Base-by-base conservation (phyloP, 2,113 vertebrate species). In the Percina caprodes region DNA sequence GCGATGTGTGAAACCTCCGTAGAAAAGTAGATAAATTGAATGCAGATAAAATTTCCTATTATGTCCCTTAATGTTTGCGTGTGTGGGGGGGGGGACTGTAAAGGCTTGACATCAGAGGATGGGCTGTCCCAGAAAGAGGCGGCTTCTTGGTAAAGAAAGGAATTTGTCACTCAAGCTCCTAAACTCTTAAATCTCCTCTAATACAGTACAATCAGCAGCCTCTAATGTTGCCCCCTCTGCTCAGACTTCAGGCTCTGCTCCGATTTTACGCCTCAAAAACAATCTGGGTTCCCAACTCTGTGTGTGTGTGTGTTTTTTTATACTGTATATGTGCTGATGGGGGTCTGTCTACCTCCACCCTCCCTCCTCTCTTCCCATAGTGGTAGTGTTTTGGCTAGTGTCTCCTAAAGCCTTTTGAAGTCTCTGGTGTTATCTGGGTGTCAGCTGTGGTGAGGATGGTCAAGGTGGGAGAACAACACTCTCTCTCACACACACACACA, bases 1-100 rank as follows among this genome's bases (percentile, higher is more conserved):
- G 86, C 81, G 86, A 91, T 76, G 93, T 88, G 86, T 91, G 93
- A 94, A 96, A 95, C 86, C 48, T 66, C 77, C 35, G 72, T 90
- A 93, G 91, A 93, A 84, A 91, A 92, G 85, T 58, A 78, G 77
- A 85, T 86, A 87, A 92, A 92, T 90, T 91, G 91, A 86, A 91
- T 84, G 91, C 92, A 91, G 92, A 91, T 95, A 89, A 79, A 80
- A 87, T 94, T 93, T 95, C 95, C 92, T 92, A 89, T 93, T 95
- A 85, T 93, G 91, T 93, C 26, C 59, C 93, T 89, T 87, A 86
- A 90, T 84, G 86, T 89, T 39, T 0, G 23, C 24, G 42, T 75
- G 79, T 26, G 26, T n/a, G 48, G 18, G n/a, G 52, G 30, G 14
- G 30, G 54, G 46, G 77, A 66, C 69, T 76, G 65, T 83, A 63